Base-by-base conservation (phyloP, 2,797 vertebrate species). In the Poeciliopsis gracilis region DNA sequence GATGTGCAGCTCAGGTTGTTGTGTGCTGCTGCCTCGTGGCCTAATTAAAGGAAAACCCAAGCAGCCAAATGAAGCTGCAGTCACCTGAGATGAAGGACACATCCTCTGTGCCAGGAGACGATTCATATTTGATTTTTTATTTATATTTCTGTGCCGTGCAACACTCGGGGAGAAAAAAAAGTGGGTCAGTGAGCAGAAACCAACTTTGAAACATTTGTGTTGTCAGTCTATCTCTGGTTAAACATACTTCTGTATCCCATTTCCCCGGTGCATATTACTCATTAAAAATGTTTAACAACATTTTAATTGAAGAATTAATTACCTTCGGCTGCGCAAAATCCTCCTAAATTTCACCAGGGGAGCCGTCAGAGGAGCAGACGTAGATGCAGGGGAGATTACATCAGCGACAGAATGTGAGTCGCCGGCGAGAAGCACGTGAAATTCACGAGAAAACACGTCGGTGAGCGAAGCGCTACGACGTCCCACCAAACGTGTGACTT, bases 201-300 rank as follows among this genome's bases (percentile, higher is more conserved):
- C 92, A 93, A 96, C 93, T 95, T 94, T 93, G 89, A 94, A 94
- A 93, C 82, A 88, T 89, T 86, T 78, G 80, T 95, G 95, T 96
- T 95, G 93, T 94, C 92, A 94, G 92, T 91, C 85, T 86, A 91
- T 92, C 92, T 94, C 92, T 92, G 92, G 91, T 95, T 95, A 95
- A 95, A 95, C 95, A 94, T 94, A 94, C 95, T 96, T 95, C 93
- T 94, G 94, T 95, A 90, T 94, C 91, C 86, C 86, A 94, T 92
- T 46, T 95, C 95, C 96, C 95, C 79, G 53, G 94, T 94, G 96
- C 92, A 94, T 89, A 91, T 93, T 95, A 93, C 95, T 96, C 96
- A 96, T 96, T 96, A 96, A 96, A 96, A 96, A 96, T 96, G 95
- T 96, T 96, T 96, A 96, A 96, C 96, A 96, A 96, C 96, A 96